These are phyloP conservation scores for Neria commutata DNA, from an alignment of 2,888 invertebrate genomes.

Conservation along the genomic window DNA sequence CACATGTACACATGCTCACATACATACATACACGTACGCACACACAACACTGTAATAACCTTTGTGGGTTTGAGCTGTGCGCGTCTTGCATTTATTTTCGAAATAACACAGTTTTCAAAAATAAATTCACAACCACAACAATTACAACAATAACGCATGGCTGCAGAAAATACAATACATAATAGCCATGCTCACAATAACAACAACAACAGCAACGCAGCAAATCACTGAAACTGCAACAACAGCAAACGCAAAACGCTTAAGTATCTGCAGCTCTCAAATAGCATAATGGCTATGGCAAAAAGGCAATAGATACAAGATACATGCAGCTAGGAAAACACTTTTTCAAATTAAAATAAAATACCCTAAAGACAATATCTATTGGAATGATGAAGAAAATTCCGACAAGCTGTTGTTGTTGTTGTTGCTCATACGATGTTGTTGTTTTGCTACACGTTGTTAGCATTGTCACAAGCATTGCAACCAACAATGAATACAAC, in stretches of 20 bases:
- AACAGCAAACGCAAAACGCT: neutral
- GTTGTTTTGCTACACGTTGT: no score
- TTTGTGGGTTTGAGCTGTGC: slow-evolving; percentile 3
- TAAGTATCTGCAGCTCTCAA: neutral
- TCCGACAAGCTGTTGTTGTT: slow-evolving; percentile 31
- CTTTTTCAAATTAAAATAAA: no score
- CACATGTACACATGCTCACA: neutral
- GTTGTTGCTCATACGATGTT: neutral
- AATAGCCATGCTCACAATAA: slow-evolving; percentile 14
- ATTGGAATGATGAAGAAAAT: slow-evolving; percentile 61
- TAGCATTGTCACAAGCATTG: no score
- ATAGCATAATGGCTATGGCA: slow-evolving; percentile 2
- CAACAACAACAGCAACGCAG: neutral
- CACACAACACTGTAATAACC: slow-evolving; percentile 1
- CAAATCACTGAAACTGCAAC: neutral
- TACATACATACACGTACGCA: neutral
- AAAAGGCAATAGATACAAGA: no score
- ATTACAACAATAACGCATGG: slow-evolving; percentile 3
- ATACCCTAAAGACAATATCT: slow-evolving; percentile 39
- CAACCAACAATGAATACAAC: no score
- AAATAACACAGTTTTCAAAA: slow-evolving; percentile 10
- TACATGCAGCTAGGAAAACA: no score
- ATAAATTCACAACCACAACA: slow-evolving; percentile 14
- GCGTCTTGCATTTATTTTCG: neutral
- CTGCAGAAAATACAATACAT: slow-evolving; percentile 9